A percentile compares a stretch with the other conserved stretches of the same genome.
phyloP scores from a whole-genome alignment of 2,888 invertebrate genomes.

The Meandrusa payeni region DNA sequence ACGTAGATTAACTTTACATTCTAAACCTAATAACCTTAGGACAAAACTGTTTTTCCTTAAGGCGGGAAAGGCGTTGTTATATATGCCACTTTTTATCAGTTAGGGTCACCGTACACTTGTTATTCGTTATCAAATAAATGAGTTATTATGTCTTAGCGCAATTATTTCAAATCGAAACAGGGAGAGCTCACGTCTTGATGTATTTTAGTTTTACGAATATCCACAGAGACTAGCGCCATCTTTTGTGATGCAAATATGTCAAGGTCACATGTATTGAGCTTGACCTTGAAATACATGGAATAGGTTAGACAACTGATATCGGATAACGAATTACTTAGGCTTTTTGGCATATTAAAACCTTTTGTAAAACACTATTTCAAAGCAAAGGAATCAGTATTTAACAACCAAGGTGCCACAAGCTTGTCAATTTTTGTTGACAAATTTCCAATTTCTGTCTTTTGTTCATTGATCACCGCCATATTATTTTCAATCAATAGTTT shows the following conservation, averaged over 20 bases:
- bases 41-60: slow-evolving; percentile 2
- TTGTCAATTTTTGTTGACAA: too few relatives aligned
- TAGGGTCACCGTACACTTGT: slow-evolving; percentile 17
- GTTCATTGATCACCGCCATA: too few relatives aligned
- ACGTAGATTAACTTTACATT: background rate
- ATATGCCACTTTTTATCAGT: slow-evolving; percentile 8
- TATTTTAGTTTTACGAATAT: slow-evolving; percentile 17
- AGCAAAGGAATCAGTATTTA: too few relatives aligned
- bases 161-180: background rate
- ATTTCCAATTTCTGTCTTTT: too few relatives aligned
- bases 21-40: background rate
- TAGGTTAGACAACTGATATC: slow-evolving; percentile 12
- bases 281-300: slow-evolving; percentile 21
- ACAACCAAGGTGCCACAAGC: too few relatives aligned
- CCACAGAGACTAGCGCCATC: slow-evolving; percentile 31
- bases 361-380: too few relatives aligned
- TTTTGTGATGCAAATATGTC: slow-evolving; percentile 26
- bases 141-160: background rate
- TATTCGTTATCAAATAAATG: slow-evolving; percentile 4
- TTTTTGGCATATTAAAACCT: slow-evolving; percentile 5
- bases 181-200: slow-evolving; percentile 4
- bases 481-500: too few relatives aligned
- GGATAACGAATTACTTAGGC: background rate
- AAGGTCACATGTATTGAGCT: slow-evolving; percentile 25
- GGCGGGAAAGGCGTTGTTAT: slow-evolving; percentile 11